Base-by-base conservation (phyloP, 2,113 vertebrate genomes). In the Zapus hudsonius region DNA sequence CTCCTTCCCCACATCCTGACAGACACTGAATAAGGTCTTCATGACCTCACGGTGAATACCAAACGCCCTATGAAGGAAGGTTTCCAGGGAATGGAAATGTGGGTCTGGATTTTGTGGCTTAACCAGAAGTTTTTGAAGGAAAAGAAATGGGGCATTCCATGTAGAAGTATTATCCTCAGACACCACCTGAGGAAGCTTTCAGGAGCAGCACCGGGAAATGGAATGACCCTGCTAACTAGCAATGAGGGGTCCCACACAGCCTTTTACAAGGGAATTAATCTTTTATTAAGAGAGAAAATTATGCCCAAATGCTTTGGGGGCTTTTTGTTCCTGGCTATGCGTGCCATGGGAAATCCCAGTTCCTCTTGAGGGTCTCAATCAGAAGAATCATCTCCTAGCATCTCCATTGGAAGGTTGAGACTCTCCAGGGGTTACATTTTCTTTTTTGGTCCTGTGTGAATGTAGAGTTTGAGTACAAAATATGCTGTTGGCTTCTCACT, bases 241-340 rank as follows among this genome's bases (percentile, higher is more conserved):
- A 80, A 88, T 72, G 29, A 89, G 73, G 69, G 76, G 63, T 89
- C 84, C 82, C 52, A 31, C 13, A 33, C 36, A 90, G 88, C 40
- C 66, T 91, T 95, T 95, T 87, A 93, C 80, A 72, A 83, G 81
- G 64, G 79, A 96, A 95, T 95, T 90, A 94, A 95, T 96, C 83
- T 93, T 97, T 96, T 95, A 91, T 94, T 93, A 94, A 92, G 84
- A 95, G 42, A 91, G 69, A 36, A 92, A 92, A 95, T 93, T 84
- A 90, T 91, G 55, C 59, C 75, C 36, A 22, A 55, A 38, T 79
- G 74, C 64, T 92, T 93, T 1, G 0, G 84, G 87, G 75, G 27
- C 33, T 36, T 90, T 93, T 75, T 64, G 91, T 38, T 95, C 55
- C n/a, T 16, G 42, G 61, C 90, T 84, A 83, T 81, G 52, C 0